phyloP scores from a whole-genome alignment of 2,797 vertebrate genomes.

The Columba guinea region DNA sequence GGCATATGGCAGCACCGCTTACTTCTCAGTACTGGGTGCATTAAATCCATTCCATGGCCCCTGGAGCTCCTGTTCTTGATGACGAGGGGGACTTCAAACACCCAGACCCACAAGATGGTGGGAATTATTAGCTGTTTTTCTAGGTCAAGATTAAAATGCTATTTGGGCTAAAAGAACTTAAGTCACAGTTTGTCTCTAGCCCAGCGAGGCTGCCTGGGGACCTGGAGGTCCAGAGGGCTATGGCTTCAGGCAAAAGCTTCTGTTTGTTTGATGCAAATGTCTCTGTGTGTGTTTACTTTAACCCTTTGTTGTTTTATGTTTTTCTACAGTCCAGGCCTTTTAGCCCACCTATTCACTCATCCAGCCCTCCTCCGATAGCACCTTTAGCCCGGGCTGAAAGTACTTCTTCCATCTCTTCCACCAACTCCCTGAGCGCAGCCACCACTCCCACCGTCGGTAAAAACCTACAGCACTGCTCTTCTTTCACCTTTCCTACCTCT shows the following conservation, averaged over 20 bases:
- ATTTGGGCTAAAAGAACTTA: fast-evolving
- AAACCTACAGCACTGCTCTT: conserved; percentile 68
- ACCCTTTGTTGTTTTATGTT: conserved; percentile 59
- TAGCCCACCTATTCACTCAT: conserved; percentile 92
- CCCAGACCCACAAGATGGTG: fast-evolving
- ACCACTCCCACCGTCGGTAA: conserved; percentile 96
- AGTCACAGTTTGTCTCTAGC: fast-evolving
- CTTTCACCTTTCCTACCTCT: conserved; percentile 44
- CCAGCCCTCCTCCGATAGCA: conserved; percentile 94
- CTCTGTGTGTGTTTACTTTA: neutral
- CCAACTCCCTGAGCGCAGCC: conserved; percentile 93
- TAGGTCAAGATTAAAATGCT: fast-evolving
- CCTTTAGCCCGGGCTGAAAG: conserved; percentile 96
- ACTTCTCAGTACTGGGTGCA: fast-evolving
- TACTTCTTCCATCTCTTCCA: conserved; percentile 96
- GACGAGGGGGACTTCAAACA: fast-evolving
- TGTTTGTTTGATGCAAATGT: neutral
- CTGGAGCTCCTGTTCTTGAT: fast-evolving
- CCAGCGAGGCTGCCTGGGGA: fast-evolving
- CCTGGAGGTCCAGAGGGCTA: neutral
- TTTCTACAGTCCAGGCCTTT: conserved; percentile 89
- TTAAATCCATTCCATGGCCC: fast-evolving
- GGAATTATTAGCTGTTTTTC: fast-evolving
- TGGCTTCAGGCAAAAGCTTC: fast-evolving
- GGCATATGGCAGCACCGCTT: fast-evolving